Conservation (phyloP, 2,113 vertebrate species). For the Amblyornis subalaris region DNA sequence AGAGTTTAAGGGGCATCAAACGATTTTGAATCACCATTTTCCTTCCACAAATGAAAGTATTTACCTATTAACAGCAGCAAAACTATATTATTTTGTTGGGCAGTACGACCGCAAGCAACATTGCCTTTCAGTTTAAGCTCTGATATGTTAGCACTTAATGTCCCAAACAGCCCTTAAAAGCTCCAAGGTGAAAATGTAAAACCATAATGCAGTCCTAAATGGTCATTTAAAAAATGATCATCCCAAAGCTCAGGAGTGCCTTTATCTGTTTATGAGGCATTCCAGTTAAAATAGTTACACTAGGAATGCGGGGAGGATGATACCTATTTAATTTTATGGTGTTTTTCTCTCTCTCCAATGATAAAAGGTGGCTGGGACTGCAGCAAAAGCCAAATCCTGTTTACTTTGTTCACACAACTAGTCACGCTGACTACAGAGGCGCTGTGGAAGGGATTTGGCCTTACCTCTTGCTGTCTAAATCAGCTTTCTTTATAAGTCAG, state of each 20-base stretch:
- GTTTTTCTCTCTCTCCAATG: constrained; percentile 50
- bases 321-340: constrained; percentile 67
- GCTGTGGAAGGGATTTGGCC: constrained; percentile 61
- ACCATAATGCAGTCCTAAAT: constrained; percentile 55
- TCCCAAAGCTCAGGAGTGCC: constrained; percentile 55
- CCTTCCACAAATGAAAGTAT: constrained; percentile 66
- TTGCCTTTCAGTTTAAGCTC: constrained; percentile 61
- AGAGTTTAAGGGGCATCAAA: constrained; percentile 48
- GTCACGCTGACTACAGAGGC: constrained; percentile 50
- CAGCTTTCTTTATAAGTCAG: constrained; percentile 56
- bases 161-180: constrained; percentile 71
- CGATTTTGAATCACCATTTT: constrained; percentile 63
- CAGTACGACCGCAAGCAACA: constrained; percentile 45
- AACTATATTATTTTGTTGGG: constrained; percentile 46
- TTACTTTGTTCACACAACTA: constrained; percentile 39
- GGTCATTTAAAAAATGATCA: constrained; percentile 73
- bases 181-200: constrained; percentile 75
- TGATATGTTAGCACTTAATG: constrained; percentile 65
- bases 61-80: constrained; percentile 67
- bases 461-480: constrained; percentile 56
- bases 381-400: constrained; percentile 51
- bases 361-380: constrained; percentile 44
- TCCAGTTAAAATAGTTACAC: constrained; percentile 69
- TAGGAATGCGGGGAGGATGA: constrained; percentile 44
- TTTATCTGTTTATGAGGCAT: constrained; percentile 68